Evolutionary conservation across 2,797 vertebrate species (phyloP).

Genomic region (Podarcis siculus): DNA sequence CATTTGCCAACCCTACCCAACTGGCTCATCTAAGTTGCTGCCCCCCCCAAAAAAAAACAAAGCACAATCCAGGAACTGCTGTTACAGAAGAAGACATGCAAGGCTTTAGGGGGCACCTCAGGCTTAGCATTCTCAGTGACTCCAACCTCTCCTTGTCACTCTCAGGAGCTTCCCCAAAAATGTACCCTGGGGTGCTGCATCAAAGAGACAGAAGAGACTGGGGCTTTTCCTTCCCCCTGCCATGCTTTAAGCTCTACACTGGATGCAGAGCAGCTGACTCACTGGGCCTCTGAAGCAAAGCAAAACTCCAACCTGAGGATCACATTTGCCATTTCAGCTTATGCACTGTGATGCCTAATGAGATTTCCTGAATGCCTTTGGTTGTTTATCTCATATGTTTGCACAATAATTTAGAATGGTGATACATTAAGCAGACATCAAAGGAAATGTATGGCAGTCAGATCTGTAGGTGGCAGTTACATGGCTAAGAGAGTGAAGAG

Average conservation of each 20-base stretch:
- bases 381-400: neutral
- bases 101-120: too few relatives aligned
- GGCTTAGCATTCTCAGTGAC: too few relatives aligned
- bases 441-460: neutral
- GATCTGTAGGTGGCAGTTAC: neutral
- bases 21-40: too few relatives aligned
- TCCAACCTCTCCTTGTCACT: too few relatives aligned
- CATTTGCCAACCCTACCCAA: too few relatives aligned
- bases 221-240: neutral
- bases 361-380: neutral
- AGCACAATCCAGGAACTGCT: too few relatives aligned
- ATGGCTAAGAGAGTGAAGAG: fast-evolving
- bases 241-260: neutral
- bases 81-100: too few relatives aligned
- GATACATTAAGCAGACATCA: neutral
- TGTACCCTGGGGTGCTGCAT: too few relatives aligned
- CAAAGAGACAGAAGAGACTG: too few relatives aligned
- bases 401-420: neutral
- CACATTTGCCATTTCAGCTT: neutral
- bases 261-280: neutral
- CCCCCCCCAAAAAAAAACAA: too few relatives aligned
- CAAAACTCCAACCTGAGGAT: neutral
- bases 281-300: neutral
- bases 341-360: fast-evolving
- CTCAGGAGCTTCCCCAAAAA: too few relatives aligned